phyloP scores from a whole-genome alignment of 2,113 vertebrate genomes.

The Rhombomys opimus region DNA sequence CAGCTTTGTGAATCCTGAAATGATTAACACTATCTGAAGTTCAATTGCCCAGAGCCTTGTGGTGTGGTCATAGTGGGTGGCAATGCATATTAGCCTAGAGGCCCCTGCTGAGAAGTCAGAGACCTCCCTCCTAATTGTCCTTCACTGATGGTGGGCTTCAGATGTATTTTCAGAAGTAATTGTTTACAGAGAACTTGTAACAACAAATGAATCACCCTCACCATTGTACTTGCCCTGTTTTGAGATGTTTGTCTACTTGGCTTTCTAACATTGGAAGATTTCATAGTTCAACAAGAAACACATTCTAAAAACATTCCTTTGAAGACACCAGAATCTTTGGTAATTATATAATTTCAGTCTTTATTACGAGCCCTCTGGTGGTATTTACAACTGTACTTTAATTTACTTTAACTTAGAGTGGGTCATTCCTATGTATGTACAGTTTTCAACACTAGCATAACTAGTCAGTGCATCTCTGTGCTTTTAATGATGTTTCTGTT shows the following conservation, averaged over 20 bases:
- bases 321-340: neutral
- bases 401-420: slow-evolving; percentile 51
- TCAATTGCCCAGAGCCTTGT: neutral
- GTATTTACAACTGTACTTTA: slow-evolving; percentile 30
- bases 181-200: slow-evolving; percentile 64
- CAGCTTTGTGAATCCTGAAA: slow-evolving; percentile 60
- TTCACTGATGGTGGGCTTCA: slow-evolving; percentile 34
- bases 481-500: neutral
- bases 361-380: slow-evolving; percentile 15
- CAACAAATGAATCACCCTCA: slow-evolving; percentile 56
- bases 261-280: slow-evolving; percentile 59
- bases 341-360: slow-evolving; percentile 22
- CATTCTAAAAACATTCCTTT: neutral
- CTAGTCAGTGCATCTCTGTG: neutral
- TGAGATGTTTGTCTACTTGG: slow-evolving; percentile 33
- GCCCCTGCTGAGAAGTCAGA: neutral
- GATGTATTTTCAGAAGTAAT: slow-evolving; percentile 68
- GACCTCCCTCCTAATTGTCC: neutral
- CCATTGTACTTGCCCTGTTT: slow-evolving; percentile 31
- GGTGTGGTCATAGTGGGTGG: slow-evolving; percentile 1
- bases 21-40: slow-evolving; percentile 25
- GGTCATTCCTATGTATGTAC: neutral
- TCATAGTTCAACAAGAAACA: slow-evolving; percentile 50
- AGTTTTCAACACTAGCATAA: neutral
- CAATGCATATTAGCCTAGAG: neutral